Evolutionary conservation across 1,140 invertebrate species (phyloP).

Genomic region (Philaenus spumarius): DNA sequence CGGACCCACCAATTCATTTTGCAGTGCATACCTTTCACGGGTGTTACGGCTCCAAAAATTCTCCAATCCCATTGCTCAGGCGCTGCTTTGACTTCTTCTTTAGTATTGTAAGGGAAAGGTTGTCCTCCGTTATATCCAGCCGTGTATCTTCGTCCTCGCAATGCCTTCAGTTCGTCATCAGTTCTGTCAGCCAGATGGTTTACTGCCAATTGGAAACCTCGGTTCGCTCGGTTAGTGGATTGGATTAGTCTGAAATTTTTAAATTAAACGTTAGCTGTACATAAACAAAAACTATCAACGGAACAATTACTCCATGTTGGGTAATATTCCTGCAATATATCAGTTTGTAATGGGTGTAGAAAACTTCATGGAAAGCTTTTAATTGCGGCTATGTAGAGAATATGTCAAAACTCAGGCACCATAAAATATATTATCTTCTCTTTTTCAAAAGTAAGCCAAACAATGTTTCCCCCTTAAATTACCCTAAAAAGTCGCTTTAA

Average conservation of each 20-base stretch:
- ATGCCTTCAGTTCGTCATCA: slow-evolving; percentile 67
- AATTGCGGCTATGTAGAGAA: too few species aligned
- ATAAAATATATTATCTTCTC: too few species aligned
- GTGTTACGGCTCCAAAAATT: slow-evolving; percentile 85
- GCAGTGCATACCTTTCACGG: slow-evolving; percentile 71
- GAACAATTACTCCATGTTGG: too few species aligned
- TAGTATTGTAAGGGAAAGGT: slow-evolving; percentile 62
- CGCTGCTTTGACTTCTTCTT: slow-evolving; percentile 40
- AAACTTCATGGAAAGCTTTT: too few species aligned
- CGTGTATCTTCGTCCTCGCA: slow-evolving; percentile 60
- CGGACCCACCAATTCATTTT: not conserved
- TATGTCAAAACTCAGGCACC: too few species aligned
- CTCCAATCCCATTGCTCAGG: slow-evolving; percentile 83
- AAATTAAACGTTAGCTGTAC: too few species aligned
- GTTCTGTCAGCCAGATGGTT: slow-evolving; percentile 87
- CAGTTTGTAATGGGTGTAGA: too few species aligned
- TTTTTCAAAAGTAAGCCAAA: too few species aligned
- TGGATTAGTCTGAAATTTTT: slow-evolving; percentile 67
- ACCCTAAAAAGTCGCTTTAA: too few species aligned
- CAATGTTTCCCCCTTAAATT: too few species aligned
- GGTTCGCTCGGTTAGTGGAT: slow-evolving; percentile 71
- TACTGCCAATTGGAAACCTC: slow-evolving; percentile 65
- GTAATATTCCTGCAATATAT: too few species aligned
- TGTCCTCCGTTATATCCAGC: slow-evolving; percentile 63
- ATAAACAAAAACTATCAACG: too few species aligned